phyloP scores from a whole-genome alignment of 2,113 vertebrate genomes.

The Cephalophus harveyi region DNA sequence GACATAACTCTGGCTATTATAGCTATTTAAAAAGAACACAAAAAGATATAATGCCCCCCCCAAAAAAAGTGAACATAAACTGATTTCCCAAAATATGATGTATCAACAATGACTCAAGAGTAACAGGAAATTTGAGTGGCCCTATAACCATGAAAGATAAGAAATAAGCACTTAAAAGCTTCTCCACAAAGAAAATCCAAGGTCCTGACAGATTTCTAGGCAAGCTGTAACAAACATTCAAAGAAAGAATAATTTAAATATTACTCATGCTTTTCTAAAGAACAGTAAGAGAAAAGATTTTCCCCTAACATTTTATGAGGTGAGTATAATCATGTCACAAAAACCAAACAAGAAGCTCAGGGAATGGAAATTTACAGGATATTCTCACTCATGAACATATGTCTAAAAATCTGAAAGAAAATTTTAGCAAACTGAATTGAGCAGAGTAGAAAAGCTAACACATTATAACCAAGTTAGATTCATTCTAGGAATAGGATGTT shows the following conservation, averaged over 20 bases:
- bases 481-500: background rate
- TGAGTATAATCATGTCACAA: background rate
- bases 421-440: background rate
- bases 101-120: background rate
- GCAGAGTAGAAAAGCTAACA: background rate
- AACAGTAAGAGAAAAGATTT: background rate
- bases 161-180: background rate
- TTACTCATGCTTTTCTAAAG: conserved; percentile 45
- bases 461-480: background rate
- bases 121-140: background rate
- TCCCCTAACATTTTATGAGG: background rate
- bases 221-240: conserved; percentile 33
- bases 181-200: background rate
- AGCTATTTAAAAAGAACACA: background rate
- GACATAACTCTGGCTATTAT: background rate
- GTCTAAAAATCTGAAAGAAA: background rate
- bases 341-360: background rate
- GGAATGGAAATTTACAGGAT: background rate
- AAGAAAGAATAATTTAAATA: background rate
- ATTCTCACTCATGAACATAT: background rate
- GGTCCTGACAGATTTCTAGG: background rate
- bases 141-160: background rate
- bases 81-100: background rate
- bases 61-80: background rate
- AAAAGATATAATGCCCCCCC: background rate